These are phyloP conservation scores for Darevskia nairensis DNA, from an alignment of 2,797 vertebrate genomes.

Conservation along the genomic window DNA sequence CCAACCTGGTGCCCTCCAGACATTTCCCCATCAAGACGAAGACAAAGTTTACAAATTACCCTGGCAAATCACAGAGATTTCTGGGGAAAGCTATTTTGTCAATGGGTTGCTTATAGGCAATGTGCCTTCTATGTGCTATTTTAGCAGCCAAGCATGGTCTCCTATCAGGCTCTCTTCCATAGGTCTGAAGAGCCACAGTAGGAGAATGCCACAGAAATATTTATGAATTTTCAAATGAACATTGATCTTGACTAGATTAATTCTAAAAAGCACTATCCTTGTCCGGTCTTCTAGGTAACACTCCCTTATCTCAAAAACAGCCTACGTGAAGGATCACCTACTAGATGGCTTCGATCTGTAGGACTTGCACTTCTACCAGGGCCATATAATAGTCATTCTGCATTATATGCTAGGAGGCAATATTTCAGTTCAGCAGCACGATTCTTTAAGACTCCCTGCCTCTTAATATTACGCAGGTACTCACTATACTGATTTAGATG, in stretches of 20 bases:
- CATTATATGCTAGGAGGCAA: too few relatives aligned
- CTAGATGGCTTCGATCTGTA: too few relatives aligned
- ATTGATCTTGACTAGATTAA: neutral
- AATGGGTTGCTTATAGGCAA: slow-evolving; percentile 31
- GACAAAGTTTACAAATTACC: slow-evolving; percentile 51
- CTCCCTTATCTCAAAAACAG: too few relatives aligned
- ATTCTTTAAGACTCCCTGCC: too few relatives aligned
- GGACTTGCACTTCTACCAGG: too few relatives aligned
- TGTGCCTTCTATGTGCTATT: slow-evolving; percentile 41
- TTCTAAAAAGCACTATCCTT: neutral
- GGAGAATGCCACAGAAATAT: slow-evolving; percentile 22
- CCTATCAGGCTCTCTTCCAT: slow-evolving; percentile 16
- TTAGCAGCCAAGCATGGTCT: slow-evolving; percentile 57
- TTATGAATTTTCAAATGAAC: neutral
- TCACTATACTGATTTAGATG: too few relatives aligned
- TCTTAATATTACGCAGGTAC: too few relatives aligned
- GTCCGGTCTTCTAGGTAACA: too few relatives aligned
- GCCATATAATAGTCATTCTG: too few relatives aligned
- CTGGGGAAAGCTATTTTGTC: slow-evolving; percentile 66
- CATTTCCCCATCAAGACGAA: slow-evolving; percentile 1
- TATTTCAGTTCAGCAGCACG: too few relatives aligned
- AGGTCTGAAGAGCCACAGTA: slow-evolving; percentile 24
- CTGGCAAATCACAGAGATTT: slow-evolving; percentile 38
- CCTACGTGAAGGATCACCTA: too few relatives aligned
- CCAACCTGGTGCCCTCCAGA: too few relatives aligned